These are phyloP conservation scores for Caenorhabditis zanzibari DNA, from an alignment of 2,888 invertebrate species.

Conservation along the genomic window DNA sequence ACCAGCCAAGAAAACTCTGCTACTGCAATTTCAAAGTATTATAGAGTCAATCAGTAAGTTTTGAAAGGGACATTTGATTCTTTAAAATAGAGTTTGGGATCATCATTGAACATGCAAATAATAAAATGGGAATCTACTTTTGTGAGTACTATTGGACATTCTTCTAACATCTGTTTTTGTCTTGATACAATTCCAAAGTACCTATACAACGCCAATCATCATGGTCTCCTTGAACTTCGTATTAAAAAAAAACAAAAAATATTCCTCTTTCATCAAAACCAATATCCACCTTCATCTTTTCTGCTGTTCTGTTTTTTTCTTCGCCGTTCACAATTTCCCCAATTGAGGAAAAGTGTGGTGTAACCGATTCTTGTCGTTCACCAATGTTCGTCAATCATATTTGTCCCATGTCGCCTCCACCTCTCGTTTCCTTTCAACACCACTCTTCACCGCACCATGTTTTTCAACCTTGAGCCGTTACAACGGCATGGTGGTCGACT, in stretches of 20 bases:
- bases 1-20: slow-evolving; percentile 18
- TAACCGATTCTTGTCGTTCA: slow-evolving; percentile 25
- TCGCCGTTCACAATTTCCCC: slow-evolving; percentile 16
- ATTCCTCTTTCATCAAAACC: background rate
- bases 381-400: slow-evolving; percentile 54
- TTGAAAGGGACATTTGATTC: background rate
- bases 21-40: slow-evolving; percentile 38
- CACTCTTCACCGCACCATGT: slow-evolving; percentile 29
- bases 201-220: no score
- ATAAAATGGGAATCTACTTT: background rate
- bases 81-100: background rate
- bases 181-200: background rate
- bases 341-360: slow-evolving; percentile 47
- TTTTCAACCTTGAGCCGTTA: slow-evolving; percentile 46
- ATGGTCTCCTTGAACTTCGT: background rate
- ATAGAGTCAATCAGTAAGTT: slow-evolving; percentile 59
- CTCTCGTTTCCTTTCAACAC: slow-evolving; percentile 41
- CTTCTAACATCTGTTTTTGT: no score
- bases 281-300: slow-evolving; percentile 8
- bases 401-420: slow-evolving; percentile 24
- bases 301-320: slow-evolving; percentile 5
- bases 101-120: background rate
- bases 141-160: no score
- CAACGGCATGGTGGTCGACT: slow-evolving; percentile 8
- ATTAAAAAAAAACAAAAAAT: slow-evolving; percentile 10